Evolutionary conservation across 2,888 invertebrate genomes (phyloP), one percentile per base, ranked within the genome.

Genomic region (Nemapogon koenigi): DNA sequence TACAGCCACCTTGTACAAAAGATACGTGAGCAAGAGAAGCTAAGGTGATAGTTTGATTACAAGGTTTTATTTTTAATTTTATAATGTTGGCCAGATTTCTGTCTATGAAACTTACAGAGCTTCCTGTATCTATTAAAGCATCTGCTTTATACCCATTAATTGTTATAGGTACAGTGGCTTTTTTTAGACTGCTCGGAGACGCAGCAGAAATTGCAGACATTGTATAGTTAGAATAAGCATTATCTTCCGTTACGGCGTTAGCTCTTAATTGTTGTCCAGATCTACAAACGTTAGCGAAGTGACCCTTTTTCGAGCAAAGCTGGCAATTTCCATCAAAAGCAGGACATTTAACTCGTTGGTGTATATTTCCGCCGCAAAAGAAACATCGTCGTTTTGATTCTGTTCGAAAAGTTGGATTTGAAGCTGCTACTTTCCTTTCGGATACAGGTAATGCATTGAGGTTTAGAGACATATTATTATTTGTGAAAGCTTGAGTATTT

Each of bases 231-330:
- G 14, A 14, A 3, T 14, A 11, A 32, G 15, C 16, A 16, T 8
- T 17, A 3, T 14, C 32, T 6, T 16, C 32, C 7, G 32, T 16
- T 11, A 26, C 27, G 27, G 27, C 27, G 27, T 26, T 26, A 10
- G 16, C 17, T 15, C n/a, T 14, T 16, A 16, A 11, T n/a, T n/a
- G n/a, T 10, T 16, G 16, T 26, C n/a, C 6, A 32, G 16, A 16
- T 14, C 32, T 14, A 16, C 32, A 32, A 11, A 32, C 17, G 4
- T 32, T 32, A 32, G 14, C 14, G n/a, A 39, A 39, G 27, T 39
- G 39, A 6, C 39, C 39, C 15, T 17, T 16, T 28, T 35, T 39
- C 15, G 16, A 26, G 16, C 40, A 22, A 19, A 16, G 16, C 17
- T 13, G 11, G 25, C 28, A 40, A 11, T 26, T 26, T 3, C n/a